Evolutionary conservation across 2,113 vertebrate species (phyloP).

Genomic region (Sinocyclocheilus maitianheensis): DNA sequence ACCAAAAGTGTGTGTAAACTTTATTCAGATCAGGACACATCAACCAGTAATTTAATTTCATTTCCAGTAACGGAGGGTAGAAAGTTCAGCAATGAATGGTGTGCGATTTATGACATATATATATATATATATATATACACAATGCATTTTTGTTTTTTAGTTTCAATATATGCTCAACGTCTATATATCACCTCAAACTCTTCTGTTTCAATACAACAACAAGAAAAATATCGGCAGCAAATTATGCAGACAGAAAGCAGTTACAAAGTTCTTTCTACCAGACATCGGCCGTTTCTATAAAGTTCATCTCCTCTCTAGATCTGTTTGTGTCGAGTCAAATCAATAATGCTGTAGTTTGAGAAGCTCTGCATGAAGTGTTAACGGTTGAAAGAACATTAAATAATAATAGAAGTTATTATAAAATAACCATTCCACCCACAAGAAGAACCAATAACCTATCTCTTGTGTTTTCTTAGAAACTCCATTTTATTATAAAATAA

Average conservation of each 20-base stretch:
- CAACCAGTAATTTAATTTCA: too few relatives aligned
- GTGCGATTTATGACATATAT: not conserved
- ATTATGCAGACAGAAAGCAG: not conserved
- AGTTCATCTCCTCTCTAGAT: conserved; percentile 31
- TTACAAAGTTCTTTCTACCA: not conserved
- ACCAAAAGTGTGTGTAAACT: too few relatives aligned
- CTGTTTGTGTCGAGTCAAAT: not conserved
- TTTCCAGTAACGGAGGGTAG: too few relatives aligned
- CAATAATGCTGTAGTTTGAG: conserved; percentile 31
- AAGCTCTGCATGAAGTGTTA: conserved; percentile 6
- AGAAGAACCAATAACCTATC: not conserved
- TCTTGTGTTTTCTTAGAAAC: not conserved
- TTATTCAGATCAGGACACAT: too few relatives aligned
- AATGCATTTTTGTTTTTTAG: not conserved
- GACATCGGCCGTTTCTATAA: conserved; percentile 21
- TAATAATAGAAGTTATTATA: conserved; percentile 1
- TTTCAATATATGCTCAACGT: not conserved
- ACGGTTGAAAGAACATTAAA: conserved; percentile 20
- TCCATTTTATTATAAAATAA: not conserved
- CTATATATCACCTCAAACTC: not conserved
- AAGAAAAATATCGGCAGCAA: not conserved
- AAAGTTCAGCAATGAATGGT: too few relatives aligned
- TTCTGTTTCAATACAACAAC: not conserved
- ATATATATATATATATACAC: too few relatives aligned
- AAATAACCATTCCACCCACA: conserved; percentile 20